Evolutionary conservation across 2,113 vertebrate genomes (phyloP).

Genomic region (Pomatostomus ruficeps): DNA sequence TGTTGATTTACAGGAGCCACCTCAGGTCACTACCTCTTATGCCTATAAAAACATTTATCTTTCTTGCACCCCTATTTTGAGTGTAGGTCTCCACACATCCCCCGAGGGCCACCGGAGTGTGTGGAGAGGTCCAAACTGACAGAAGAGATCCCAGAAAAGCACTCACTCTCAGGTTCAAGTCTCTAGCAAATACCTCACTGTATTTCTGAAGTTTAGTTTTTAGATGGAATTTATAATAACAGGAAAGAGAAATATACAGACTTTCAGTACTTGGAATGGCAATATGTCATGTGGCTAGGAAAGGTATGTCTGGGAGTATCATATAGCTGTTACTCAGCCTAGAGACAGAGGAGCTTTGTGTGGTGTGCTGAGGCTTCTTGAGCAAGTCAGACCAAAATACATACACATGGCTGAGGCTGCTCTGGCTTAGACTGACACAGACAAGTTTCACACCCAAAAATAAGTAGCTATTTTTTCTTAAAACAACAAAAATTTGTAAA

Average conservation of each 20-base stretch:
- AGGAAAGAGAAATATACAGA: constrained; percentile 79
- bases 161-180: background rate
- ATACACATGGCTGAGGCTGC: constrained; percentile 35
- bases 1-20: constrained; percentile 13
- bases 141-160: constrained; percentile 17
- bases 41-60: background rate
- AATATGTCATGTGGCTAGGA: constrained; percentile 69
- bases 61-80: background rate
- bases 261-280: constrained; percentile 70
- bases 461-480: constrained; percentile 51
- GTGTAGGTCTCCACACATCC: background rate
- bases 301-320: constrained; percentile 79
- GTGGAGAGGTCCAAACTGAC: background rate
- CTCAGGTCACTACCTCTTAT: background rate
- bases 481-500: constrained; percentile 24
- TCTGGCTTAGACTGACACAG: constrained; percentile 20
- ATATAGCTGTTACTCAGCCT: constrained; percentile 69
- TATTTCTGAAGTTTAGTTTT: constrained; percentile 57
- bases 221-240: constrained; percentile 74
- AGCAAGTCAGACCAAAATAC: constrained; percentile 53
- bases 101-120: background rate
- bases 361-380: background rate
- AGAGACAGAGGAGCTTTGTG: constrained; percentile 76
- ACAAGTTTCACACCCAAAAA: constrained; percentile 54
- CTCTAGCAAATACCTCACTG: constrained; percentile 47